These are phyloP conservation scores for Lordiphosa collinella DNA, from an alignment of 1,140 invertebrate species.

Conservation along the genomic window DNA sequence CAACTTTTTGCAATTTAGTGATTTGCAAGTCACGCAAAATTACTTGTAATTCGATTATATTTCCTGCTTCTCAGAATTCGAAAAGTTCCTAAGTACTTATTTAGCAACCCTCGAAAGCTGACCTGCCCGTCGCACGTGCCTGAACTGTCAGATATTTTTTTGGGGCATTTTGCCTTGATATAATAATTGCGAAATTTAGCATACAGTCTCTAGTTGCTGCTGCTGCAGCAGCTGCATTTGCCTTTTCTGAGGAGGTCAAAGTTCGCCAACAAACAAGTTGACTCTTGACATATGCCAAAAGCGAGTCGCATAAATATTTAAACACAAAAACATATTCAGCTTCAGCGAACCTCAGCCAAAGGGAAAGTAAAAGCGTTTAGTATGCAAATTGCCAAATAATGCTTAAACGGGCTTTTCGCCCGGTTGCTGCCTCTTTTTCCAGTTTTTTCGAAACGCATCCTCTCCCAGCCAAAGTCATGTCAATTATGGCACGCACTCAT, in stretches of 20 bases:
- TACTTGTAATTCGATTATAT: too few relatives aligned
- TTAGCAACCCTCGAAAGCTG: too few relatives aligned
- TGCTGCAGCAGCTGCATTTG: too few relatives aligned
- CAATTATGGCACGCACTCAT: constrained; percentile 64
- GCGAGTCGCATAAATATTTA: too few relatives aligned
- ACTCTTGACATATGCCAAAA: constrained; percentile 29
- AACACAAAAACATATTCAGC: constrained; percentile 7
- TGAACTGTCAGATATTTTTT: constrained; percentile 23
- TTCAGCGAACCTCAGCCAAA: background rate
- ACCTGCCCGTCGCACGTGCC: constrained; percentile 14
- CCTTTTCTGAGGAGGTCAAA: constrained; percentile 23
- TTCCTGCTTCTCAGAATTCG: too few relatives aligned
- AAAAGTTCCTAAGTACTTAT: too few relatives aligned
- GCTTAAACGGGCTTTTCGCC: background rate
- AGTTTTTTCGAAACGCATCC: constrained; percentile 28
- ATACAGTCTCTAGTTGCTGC: background rate
- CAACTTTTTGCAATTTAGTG: too few relatives aligned
- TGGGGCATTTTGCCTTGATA: constrained; percentile 24
- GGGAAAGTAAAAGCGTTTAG: constrained; percentile 9
- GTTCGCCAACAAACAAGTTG: constrained; percentile 35
- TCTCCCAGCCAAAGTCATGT: constrained; percentile 1
- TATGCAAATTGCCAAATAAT: constrained; percentile 10
- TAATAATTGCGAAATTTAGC: constrained; percentile 35
- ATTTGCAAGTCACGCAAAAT: too few relatives aligned
- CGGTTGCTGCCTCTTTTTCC: constrained; percentile 11